Evolutionary conservation across 53 echinoderm and acorn worm species (phyloP), one percentile per base, ranked within the genome.

Genomic region (Patiria pectinifera): DNA sequence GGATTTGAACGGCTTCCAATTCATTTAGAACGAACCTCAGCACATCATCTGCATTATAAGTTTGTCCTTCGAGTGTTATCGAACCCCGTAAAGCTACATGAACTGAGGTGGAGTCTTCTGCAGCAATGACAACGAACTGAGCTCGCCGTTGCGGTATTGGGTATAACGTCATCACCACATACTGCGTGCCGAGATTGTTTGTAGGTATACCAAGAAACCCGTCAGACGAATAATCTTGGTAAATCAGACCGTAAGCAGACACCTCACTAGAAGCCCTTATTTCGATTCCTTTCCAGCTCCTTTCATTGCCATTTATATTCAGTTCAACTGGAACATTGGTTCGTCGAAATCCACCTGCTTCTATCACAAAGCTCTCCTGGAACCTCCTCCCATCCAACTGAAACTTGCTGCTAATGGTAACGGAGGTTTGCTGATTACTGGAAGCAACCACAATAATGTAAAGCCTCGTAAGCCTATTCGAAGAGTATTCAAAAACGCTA

Each of bases 131-230:
- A 48, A 86, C 71, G 60, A 92, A 86, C 47, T 76, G 76, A 48
- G 86, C 3, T 0, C 0, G n/a, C 19, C 15, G 0, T 19, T 5
- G 69, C 24, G 3, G 1, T 35, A 35, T 35, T 6, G 21, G 72
- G n/a, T 46, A 85, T 93, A 61, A 91, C 66, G 11, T 35, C 35
- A 35, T 35, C 35, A 84, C 95, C 2, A 95, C 82, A 45, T 95
- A 91, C 81, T 93, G 85, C 72, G 85, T 35, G 11, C 93, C 95
- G 22, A 95, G 91, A 62, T 93, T 69, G 59, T 82, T 79, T n/a
- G 85, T 84, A 6, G 95, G 93, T 58, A 95, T 93, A 12, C 85
- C 95, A 21, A 95, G 91, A 45, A 93, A 95, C 43, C 93, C 93
- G 60, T 95, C 95, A 13, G 95, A 93, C 71, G 95, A 72, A 74